Base-by-base conservation (phyloP, 1,140 invertebrate species). In the Macrostomum lignano region DNA sequence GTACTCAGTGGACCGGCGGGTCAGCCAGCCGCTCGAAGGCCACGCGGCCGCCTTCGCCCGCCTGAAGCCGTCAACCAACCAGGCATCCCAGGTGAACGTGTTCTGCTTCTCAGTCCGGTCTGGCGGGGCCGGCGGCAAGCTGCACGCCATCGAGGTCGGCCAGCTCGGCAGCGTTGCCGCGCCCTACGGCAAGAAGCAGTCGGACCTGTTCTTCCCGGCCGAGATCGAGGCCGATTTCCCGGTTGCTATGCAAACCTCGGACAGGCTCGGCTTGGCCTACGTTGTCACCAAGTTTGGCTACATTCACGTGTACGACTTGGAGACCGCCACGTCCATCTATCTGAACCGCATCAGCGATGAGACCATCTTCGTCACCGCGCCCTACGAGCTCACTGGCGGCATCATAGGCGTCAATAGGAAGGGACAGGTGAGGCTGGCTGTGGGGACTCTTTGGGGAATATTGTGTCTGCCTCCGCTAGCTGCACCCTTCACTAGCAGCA, bases 281-380 rank as follows among this genome's bases (percentile, higher is more conserved):
- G 64, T 98, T 40, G 93, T 98, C 44, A 98, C 91, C 24, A 98
- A 98, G 59, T 94, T 93, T 61, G 91, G 91, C 5, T 98, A 94
- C 60, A 82, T 98, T 42, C 88, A 98, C 60, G 67, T 98, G 59
- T 96, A 94, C 52, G 91, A 98, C 53, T 76, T 98, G 46, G 91
- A 98, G 60, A 84, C 76, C 23, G 88, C 77, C 11, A 84, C 78
- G 7, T 94, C 84, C 52, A 93, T 98, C 46, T 98, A 91, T 61
- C 94, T 94, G 79, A 94, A 96, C 63, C 68, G 91, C 31, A 94
- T 98, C 47, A 94, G 81, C 35, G 75, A 77, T 3, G 91, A 98
- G 48, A 98, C 88, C 7, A 94, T 98, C 45, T 98, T 98, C 57
- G 86, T 98, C 4, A 96, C 91, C 1, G 84, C 86, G 1, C 76